Evolutionary conservation across 2,888 invertebrate genomes (phyloP), one percentile per base, ranked within the genome.

Genomic region (Dolichomitus sp.): DNA sequence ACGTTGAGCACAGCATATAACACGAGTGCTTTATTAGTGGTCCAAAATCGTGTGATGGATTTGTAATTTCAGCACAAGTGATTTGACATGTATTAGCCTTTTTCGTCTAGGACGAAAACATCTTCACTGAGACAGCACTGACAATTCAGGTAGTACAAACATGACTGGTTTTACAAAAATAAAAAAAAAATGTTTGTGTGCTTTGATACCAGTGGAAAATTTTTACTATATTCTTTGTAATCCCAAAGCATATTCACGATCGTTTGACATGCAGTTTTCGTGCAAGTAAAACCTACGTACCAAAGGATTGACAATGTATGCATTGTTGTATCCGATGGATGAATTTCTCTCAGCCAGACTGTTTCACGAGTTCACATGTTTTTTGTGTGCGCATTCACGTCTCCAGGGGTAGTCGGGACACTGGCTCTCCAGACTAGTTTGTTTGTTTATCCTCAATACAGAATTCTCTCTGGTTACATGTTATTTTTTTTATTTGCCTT

Each of bases 381-480:
- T 50, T 73, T n/a, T 61, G 33, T 37, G 33, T 30, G 61, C 37
- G 37, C 59, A 61, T 59, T 37, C 59, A 61, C 61, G 73, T 73
- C 73, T 73, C 73, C 59, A 27, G 73, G 61, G 73, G 73, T 50
- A 61, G 48, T 37, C 61, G 37, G 23, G 45, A 33, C 48, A 45
- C 45, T 61, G 50, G 61, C 61, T 61, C 37, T 61, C 61, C 33
- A 33, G 73, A 61, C 73, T 27, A 73, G 48, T 73, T 73, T 61
- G 73, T 73, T 73, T 61, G 73, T 73, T 59, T 61, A 33, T 48
- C 73, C 37, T 11, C 50, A 48, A 48, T 73, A 61, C 59, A 61
- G 61, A 45, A 50, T 61, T 73, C 48, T 33, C 61, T 30, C 48
- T 1, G 40, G 52, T 54, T 69, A 37, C 54, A 40, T 37, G 6